Evolutionary conservation across 2,888 invertebrate genomes (phyloP), one percentile per base, ranked within the genome.

Genomic region (Anticlea derivata): DNA sequence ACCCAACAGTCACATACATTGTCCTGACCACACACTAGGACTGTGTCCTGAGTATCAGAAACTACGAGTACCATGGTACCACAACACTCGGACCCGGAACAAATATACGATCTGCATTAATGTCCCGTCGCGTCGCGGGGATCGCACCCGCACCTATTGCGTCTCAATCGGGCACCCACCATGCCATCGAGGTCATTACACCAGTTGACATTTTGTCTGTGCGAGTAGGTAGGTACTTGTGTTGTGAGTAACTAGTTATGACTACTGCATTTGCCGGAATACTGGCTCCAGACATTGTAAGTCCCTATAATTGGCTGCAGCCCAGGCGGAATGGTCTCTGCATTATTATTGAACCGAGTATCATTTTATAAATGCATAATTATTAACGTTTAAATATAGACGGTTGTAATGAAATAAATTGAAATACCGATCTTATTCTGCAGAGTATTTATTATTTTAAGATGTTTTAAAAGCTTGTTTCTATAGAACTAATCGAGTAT

Each of bases 331-430:
- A 58, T 27, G 61, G 57, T 60, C 56, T 55, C 54, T 59, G 63
- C 64, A 35, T 70, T 70, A 68, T 68, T 67, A 69, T 62, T 61
- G 61, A 63, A 55, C 56, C 57, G 51, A 49, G 66, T 63, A 68
- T 63, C 63, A 64, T 66, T 70, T 67, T 50, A 74, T 73, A 70
- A 70, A 75, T 70, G 71, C 72, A 67, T 70, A 73, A 76, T 73
- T 71, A 65, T 70, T 61, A 67, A 60, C 66, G 70, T 70, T 71
- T 74, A 70, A 72, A 73, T 67, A 67, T 69, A 60, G 58, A 58
- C 56, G 57, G 56, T 60, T 48, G 61, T 65, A 64, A 69, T 68
- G 54, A 63, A 68, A 66, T 66, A 60, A 66, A 66, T 57, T 59
- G 58, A 60, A 65, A 59, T 61, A 24, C 29, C 26, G 23, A 20